Evolutionary conservation across 2,888 invertebrate genomes (phyloP).

Genomic region (Nomada flava): DNA sequence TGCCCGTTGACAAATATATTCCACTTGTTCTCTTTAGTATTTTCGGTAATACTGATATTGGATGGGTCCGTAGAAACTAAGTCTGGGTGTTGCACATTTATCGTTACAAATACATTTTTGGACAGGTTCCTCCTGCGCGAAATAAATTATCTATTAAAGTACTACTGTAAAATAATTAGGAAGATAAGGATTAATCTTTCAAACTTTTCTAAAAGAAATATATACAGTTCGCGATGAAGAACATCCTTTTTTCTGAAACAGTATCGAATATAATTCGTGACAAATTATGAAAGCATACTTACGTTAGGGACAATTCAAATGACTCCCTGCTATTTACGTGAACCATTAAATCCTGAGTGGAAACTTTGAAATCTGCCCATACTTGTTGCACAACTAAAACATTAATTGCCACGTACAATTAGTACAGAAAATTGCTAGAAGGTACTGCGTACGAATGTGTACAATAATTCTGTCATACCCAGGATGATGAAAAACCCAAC

Average conservation of each 20-base stretch:
- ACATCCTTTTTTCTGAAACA: not conserved
- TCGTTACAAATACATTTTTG: constrained; percentile 85
- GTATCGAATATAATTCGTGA: too few species aligned
- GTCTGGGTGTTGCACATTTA: constrained; percentile 88
- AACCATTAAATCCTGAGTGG: constrained; percentile 87
- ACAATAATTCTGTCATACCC: constrained; percentile 61
- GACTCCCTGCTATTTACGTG: constrained; percentile 86
- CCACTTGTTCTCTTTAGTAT: constrained; percentile 77
- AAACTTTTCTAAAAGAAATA: not conserved
- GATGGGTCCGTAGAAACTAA: constrained; percentile 86
- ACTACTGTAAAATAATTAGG: not conserved
- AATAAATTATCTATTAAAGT: not conserved
- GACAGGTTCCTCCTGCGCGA: constrained; percentile 84
- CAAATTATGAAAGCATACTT: constrained; percentile 80
- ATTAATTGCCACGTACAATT: not conserved
- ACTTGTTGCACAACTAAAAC: constrained; percentile 66
- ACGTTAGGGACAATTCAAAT: constrained; percentile 87
- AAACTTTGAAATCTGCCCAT: constrained; percentile 84
- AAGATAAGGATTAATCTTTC: not conserved
- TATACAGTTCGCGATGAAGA: constrained; percentile 12
- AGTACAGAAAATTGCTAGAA: not conserved
- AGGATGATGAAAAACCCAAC: constrained; percentile 61
- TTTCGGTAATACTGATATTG: constrained; percentile 83
- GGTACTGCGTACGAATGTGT: too few species aligned
- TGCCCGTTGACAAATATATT: constrained; percentile 86